A percentile compares a stretch with the other conserved stretches of the same genome.
Evolutionary conservation across 35 echinoderm and acorn worm genomes (phyloP).

Genomic region (Lytechinus pictus): DNA sequence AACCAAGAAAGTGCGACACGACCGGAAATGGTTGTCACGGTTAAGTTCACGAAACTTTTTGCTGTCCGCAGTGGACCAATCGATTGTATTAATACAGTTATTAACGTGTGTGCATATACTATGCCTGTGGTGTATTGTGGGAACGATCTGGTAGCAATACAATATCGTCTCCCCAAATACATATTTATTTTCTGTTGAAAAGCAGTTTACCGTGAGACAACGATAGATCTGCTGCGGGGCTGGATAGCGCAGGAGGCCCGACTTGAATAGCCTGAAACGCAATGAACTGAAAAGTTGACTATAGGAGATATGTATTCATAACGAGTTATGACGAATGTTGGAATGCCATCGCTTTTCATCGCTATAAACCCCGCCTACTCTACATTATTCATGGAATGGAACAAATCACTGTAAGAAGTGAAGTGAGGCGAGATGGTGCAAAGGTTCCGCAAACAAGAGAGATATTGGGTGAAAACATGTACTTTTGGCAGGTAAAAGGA

Average conservation of each 20-base stretch:
- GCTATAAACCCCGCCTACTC: not conserved
- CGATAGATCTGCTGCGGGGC: not conserved
- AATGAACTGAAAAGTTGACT: constrained; percentile 34
- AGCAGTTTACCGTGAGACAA: not conserved
- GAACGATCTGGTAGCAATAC: constrained; percentile 1
- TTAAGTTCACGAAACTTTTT: not conserved
- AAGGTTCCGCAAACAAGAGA: not conserved
- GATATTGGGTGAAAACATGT: not conserved
- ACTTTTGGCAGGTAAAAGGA: not conserved
- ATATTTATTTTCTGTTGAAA: not conserved
- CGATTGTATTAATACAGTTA: not conserved
- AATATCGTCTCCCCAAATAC: not conserved
- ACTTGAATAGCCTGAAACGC: not conserved
- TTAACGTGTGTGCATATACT: not conserved
- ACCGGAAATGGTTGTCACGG: not conserved
- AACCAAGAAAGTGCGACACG: not conserved
- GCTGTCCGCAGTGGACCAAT: not conserved
- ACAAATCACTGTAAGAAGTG: not conserved
- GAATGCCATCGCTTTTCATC: constrained; percentile 3
- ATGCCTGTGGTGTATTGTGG: constrained; percentile 16
- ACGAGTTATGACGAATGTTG: constrained; percentile 41
- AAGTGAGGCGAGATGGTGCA: not conserved
- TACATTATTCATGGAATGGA: not conserved
- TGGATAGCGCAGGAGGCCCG: not conserved
- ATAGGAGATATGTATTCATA: constrained; percentile 9